phyloP scores from a whole-genome alignment of 2,113 vertebrate species.

The Microcebus ravelobensis region DNA sequence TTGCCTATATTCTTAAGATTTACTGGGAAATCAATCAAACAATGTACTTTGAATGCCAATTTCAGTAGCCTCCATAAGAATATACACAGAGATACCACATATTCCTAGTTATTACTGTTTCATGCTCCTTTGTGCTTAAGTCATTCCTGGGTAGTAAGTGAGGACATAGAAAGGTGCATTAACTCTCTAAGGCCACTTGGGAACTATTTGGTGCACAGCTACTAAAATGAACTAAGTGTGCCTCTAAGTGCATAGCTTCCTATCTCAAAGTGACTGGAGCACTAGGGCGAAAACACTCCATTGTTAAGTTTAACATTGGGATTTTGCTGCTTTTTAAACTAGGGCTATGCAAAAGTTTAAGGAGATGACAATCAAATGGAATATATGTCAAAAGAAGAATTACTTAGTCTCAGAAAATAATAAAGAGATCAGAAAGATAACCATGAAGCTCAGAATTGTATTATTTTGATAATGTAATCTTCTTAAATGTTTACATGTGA shows the following conservation, averaged over 20 bases:
- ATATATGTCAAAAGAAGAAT: constrained; percentile 14
- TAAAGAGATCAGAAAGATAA: constrained; percentile 33
- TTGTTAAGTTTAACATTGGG: constrained; percentile 23
- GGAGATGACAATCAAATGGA: constrained; percentile 12
- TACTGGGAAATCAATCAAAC: not conserved
- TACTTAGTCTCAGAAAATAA: constrained; percentile 58
- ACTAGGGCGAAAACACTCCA: not conserved
- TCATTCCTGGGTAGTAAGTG: constrained; percentile 24
- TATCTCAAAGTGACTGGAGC: not conserved
- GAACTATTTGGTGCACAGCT: not conserved
- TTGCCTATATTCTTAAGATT: constrained; percentile 11
- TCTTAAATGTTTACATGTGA: constrained; percentile 51
- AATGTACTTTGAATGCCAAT: constrained; percentile 13
- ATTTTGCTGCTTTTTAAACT: constrained; percentile 23
- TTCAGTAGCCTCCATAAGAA: not conserved
- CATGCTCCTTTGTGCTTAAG: not conserved
- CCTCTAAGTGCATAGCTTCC: not conserved
- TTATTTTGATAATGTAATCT: constrained; percentile 52
- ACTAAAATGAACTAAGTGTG: not conserved
- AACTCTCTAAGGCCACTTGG: constrained; percentile 41
- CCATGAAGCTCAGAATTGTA: constrained; percentile 39
- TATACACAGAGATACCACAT: not conserved
- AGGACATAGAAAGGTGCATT: constrained; percentile 23
- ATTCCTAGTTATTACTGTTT: not conserved
- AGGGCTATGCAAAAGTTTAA: constrained; percentile 19